phyloP scores from a whole-genome alignment of 2,888 invertebrate genomes.

The Chrysolina oricalcia region DNA sequence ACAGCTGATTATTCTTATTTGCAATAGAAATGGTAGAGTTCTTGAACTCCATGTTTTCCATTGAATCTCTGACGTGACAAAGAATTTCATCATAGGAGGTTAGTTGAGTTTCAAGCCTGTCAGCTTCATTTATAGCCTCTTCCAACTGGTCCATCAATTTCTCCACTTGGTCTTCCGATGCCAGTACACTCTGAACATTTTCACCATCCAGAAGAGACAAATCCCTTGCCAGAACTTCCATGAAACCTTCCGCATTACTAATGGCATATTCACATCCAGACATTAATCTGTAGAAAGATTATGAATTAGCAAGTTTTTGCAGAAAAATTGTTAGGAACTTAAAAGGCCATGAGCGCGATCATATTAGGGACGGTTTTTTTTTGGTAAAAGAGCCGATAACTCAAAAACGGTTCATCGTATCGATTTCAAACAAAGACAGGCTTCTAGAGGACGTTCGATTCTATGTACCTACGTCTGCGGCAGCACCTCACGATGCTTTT shows the following conservation, averaged over 20 bases:
- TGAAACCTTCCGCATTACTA: constrained; percentile 86
- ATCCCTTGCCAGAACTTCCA: constrained; percentile 87
- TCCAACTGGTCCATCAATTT: constrained; percentile 86
- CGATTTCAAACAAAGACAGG: too few relatives aligned
- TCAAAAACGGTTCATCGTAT: too few relatives aligned
- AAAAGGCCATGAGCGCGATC: too few relatives aligned
- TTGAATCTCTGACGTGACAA: constrained; percentile 88
- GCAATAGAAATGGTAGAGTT: constrained; percentile 90
- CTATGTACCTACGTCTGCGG: too few relatives aligned
- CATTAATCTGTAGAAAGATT: constrained; percentile 77
- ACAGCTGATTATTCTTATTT: constrained; percentile 87
- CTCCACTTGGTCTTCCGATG: constrained; percentile 88
- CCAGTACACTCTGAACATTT: constrained; percentile 93
- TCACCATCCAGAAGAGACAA: constrained; percentile 90
- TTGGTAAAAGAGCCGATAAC: too few relatives aligned
- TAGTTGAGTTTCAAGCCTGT: constrained; percentile 81
- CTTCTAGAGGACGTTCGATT: too few relatives aligned
- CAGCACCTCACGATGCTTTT: too few relatives aligned
- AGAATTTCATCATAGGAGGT: constrained; percentile 87
- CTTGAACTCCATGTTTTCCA: constrained; percentile 93
- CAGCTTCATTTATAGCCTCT: constrained; percentile 84
- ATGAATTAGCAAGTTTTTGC: background rate
- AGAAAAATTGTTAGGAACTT: too few relatives aligned
- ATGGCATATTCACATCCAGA: constrained; percentile 91
- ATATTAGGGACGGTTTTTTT: too few relatives aligned